Base-by-base conservation (phyloP, 2,888 invertebrate species). In the Orthosia gothica region DNA sequence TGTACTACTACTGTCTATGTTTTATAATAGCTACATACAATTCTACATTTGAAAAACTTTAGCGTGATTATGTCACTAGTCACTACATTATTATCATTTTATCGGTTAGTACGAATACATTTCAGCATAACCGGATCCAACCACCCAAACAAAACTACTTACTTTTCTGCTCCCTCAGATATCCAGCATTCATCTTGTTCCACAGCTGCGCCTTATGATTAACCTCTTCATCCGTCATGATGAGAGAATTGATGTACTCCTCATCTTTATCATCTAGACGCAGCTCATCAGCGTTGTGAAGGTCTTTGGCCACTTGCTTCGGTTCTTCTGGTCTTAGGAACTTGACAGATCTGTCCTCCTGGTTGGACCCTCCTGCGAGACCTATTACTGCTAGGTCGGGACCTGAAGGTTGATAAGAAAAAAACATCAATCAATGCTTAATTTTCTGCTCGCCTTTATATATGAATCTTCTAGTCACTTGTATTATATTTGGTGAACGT, bases 171-270 rank as follows among this genome's bases (percentile, higher is more conserved):
- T 98, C 98, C 88, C 97, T 97, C 74, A 99, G 96, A 93, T 98
- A 99, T 16, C 98, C 98, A 1, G 98, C 98, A 93, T 99, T 99
- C 2, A 98, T 96, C 89, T 97, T 97, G 90, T 98, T 98, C 99
- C 99, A 99, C 89, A 99, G 94, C 71, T 97, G 97, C 18, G 98
- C 98, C 94, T 99, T 99, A 73, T 98, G 97, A 66, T 97, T 94
- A 0, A 98, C 97, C 93, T 99, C 99, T 67, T 97, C 97, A 58
- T 98, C 98, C 3, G 82, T 90, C 95, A 96, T 95, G 78, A 99
- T 98, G 88, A 99, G 98, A 18, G 98, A 97, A 90, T 98, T 98
- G 63, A 99, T 97, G 96, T 99, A 99, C 9, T 97, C 98, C 89
- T 99, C 99, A 89, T 99, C 99, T 65, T 99, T 97, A 55, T 97